These are phyloP conservation scores for Ceuthmochares aereus DNA, from an alignment of 2,113 vertebrate species.

Conservation along the genomic window DNA sequence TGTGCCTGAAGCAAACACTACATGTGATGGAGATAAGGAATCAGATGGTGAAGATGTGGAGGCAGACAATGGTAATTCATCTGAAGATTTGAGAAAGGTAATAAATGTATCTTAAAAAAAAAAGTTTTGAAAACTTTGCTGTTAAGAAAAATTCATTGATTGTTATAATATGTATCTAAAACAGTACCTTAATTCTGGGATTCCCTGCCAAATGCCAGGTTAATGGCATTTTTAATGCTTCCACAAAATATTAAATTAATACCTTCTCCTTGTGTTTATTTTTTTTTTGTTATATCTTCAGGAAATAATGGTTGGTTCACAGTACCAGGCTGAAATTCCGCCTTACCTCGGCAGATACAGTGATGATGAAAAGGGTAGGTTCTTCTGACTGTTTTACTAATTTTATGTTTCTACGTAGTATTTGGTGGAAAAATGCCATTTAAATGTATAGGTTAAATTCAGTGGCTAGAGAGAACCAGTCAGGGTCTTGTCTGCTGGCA, in stretches of 20 bases:
- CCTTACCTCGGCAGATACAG: slow-evolving; percentile 83
- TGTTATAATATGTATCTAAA: not conserved
- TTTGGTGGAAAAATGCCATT: not conserved
- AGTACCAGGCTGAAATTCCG: slow-evolving; percentile 98
- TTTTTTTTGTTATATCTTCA: slow-evolving; percentile 40
- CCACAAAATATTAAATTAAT: not conserved
- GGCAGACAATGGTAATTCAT: slow-evolving; percentile 86
- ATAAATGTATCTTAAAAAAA: not conserved
- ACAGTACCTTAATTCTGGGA: not conserved
- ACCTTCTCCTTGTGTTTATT: not conserved
- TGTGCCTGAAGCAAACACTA: slow-evolving; percentile 87
- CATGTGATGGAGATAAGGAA: slow-evolving; percentile 94
- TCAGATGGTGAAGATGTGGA: slow-evolving; percentile 88
- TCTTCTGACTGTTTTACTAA: not conserved
- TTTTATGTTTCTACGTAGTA: not conserved
- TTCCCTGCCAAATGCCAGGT: not conserved
- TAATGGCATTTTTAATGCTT: not conserved
- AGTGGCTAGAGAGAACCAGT: not conserved
- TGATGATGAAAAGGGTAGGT: slow-evolving; percentile 83
- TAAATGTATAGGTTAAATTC: not conserved
- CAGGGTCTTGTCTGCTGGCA: not conserved
- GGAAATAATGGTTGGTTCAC: slow-evolving; percentile 97
- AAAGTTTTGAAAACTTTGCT: not conserved
- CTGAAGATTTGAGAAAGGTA: slow-evolving; percentile 96
- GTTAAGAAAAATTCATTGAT: not conserved